Evolutionary conservation across 2,888 invertebrate genomes (phyloP).

Genomic region (Palloptera scutellata): DNA sequence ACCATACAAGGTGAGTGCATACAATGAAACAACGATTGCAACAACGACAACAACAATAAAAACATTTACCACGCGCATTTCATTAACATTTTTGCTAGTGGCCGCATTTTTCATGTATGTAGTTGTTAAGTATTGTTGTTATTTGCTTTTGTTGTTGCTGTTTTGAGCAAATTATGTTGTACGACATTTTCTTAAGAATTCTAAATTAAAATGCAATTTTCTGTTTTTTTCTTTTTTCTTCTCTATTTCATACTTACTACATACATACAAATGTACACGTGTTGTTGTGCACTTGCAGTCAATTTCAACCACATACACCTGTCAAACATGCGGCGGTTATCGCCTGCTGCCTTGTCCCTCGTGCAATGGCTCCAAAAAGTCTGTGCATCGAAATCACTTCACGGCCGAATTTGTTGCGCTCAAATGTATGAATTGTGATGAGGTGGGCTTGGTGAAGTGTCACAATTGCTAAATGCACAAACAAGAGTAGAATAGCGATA

Average conservation of each 20-base stretch:
- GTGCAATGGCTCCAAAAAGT: conserved; percentile 97
- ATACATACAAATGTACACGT: neutral
- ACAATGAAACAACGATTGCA: neutral
- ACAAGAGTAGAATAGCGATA: neutral
- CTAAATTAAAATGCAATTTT: conserved; percentile 11
- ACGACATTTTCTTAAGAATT: neutral
- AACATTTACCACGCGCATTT: conserved; percentile 5
- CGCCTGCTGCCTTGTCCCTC: conserved; percentile 87
- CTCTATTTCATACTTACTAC: neutral
- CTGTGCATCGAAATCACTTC: conserved; percentile 91
- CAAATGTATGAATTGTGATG: conserved; percentile 95
- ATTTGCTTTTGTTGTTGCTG: conserved; percentile 6
- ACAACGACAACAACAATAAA: neutral
- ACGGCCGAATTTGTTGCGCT: conserved; percentile 93
- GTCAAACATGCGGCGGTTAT: conserved; percentile 91
- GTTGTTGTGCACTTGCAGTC: conserved; percentile 69
- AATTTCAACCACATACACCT: conserved; percentile 80
- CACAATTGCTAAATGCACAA: conserved; percentile 72
- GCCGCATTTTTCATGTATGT: neutral
- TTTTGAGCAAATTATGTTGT: neutral
- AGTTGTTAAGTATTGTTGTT: neutral
- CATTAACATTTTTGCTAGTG: neutral
- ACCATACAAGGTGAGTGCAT: conserved; percentile 81
- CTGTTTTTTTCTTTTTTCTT: neutral
- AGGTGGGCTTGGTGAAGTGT: conserved; percentile 91